A percentile compares a stretch with the other conserved stretches of the same genome.
phyloP scores from a whole-genome alignment of 1,140 invertebrate genomes.

The Ceratoteleas bidentatus region DNA sequence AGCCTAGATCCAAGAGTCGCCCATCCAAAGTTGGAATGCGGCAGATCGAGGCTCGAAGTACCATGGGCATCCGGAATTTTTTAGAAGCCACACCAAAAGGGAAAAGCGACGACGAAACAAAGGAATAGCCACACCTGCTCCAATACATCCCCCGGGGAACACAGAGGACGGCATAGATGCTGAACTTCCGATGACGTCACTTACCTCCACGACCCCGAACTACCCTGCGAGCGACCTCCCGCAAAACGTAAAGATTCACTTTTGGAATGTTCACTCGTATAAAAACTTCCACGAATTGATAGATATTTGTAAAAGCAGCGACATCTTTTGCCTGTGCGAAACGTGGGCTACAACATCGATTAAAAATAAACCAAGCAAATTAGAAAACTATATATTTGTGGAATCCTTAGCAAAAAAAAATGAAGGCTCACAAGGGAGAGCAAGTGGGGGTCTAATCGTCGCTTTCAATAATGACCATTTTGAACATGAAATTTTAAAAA shows the following conservation, averaged over 20 bases:
- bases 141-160: background rate
- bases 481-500: conserved; percentile 1
- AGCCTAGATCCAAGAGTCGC: background rate
- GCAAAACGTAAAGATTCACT: conserved; percentile 14
- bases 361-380: background rate
- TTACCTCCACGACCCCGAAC: too few species aligned
- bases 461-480: conserved; percentile 4
- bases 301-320: background rate
- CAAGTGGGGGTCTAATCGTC: conserved; percentile 4
- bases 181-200: too few species aligned
- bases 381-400: conserved; percentile 1
- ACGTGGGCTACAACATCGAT: background rate
- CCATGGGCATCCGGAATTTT: conserved; percentile 14
- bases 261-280: conserved; percentile 24
- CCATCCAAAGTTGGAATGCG: background rate
- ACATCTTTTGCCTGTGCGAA: conserved; percentile 29
- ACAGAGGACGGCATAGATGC: too few species aligned
- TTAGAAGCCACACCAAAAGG: background rate
- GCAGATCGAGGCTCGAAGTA: too few species aligned
- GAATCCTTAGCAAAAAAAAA: conserved; percentile 6
- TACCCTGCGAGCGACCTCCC: background rate
- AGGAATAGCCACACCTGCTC: too few species aligned
- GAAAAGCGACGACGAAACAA: background rate
- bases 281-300: conserved; percentile 9
- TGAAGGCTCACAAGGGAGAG: background rate